Evolutionary conservation across 2,797 vertebrate genomes (phyloP), one percentile per base, ranked within the genome.

Genomic region (Arctocebus calabarensis): DNA sequence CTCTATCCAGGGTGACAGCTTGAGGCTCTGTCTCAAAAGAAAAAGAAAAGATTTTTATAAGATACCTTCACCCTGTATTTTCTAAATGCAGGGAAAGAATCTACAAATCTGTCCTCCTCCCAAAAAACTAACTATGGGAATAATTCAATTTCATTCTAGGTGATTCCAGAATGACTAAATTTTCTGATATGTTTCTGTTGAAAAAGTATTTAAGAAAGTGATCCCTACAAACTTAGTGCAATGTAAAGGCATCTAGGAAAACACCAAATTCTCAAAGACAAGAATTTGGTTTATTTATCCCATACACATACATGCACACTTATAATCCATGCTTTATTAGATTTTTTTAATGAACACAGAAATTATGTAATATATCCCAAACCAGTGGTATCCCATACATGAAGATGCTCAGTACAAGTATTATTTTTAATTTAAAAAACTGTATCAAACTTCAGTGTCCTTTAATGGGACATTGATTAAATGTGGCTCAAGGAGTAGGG

Each of bases 361-460:
- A 92, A 94, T 86, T 79, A 86, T 71, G 40, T 3, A 92, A 86
- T 64, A 59, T 3, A 92, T 43, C 40, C 34, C 20, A 91, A 78
- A 74, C 29, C 14, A 88, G 68, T 68, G 7, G 8, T 77, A 86
- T 71, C 37, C 34, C 34, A 71, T 86, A 86, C 19, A 45, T 29
- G 82, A 86, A 43, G 81, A 92, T 82, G 70, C 6, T 77, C 45
- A 81, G 11, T 16, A 29, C 25, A 86, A 59, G 40, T 52, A 89
- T 81, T 88, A 71, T 91, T 61, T 45, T 45, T 37, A 75, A 73
- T 73, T 84, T 52, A 29, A 91, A 96, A 91, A 93, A 52, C 3
- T 70, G 34, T 8, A 40, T 91, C 64, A 94, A 84, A 91, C 3
- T 27, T 81, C 55, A 77, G 32, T 48, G 17, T 77, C 43, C 43